These are phyloP conservation scores for Hydrolagus affinis DNA, from an alignment of 2,113 vertebrate species.

Conservation along the genomic window DNA sequence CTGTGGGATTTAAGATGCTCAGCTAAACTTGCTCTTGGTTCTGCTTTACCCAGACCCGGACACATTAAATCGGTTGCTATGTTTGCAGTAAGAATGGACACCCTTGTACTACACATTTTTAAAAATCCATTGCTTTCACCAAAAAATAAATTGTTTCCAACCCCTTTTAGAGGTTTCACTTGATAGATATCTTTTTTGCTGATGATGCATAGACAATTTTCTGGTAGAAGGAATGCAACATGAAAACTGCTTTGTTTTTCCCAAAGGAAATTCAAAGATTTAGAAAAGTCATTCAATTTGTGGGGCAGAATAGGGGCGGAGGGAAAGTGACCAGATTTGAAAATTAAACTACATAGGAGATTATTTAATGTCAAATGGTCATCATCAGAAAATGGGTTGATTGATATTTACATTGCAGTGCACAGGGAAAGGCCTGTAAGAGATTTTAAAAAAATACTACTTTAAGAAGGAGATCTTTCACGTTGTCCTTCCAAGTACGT, in stretches of 20 bases:
- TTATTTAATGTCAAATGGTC: background rate
- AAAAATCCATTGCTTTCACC: background rate
- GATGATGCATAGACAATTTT: too few species aligned
- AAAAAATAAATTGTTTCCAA: background rate
- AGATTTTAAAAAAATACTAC: background rate
- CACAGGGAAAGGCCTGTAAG: background rate
- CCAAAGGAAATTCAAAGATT: background rate
- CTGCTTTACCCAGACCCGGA: background rate
- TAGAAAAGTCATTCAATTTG: background rate
- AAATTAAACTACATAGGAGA: background rate
- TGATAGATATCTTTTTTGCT: too few species aligned
- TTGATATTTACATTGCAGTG: background rate
- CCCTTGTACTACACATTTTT: background rate
- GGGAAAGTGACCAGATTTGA: background rate
- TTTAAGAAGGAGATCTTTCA: background rate
- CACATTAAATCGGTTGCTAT: background rate
- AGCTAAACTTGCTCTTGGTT: background rate
- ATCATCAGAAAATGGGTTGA: background rate
- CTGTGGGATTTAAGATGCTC: background rate
- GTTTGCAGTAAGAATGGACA: background rate
- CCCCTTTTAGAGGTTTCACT: background rate
- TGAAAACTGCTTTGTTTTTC: background rate
- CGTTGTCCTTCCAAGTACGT: background rate
- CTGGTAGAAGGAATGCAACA: background rate
- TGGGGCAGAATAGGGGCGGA: background rate